Base-by-base conservation (phyloP, 1,140 invertebrate species). In the Drosophila kikkawai region DNA sequence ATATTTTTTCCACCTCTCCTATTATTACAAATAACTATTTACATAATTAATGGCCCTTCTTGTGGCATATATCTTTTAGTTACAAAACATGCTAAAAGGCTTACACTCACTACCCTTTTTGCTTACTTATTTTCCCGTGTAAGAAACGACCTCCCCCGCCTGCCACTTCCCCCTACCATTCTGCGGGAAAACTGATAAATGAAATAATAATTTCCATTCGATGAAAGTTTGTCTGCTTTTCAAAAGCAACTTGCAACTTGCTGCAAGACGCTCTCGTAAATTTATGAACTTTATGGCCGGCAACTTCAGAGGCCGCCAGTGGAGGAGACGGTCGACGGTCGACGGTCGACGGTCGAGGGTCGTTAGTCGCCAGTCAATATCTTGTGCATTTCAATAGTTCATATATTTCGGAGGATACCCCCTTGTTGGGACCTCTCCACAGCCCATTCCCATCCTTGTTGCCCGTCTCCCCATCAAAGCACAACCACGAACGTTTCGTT, bases 311-410 rank as follows among this genome's bases (percentile, higher is more conserved):
- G 61, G 51, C 74, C 71, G 59, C 70, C 70, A 59, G 47, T 65
- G 6, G 19, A 37, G 22, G 22, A 22, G 19, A 39, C 15, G 29
- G 37, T 32, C 48, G 44, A 37, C 26, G 65, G 22, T 57, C 53
- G 19, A 39, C 17, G 29, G 37, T 32, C 48, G 44, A 37, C 26
- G 65, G 22, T 58, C 53, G 68, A 45, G 34, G 41, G 73, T 76
- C 75, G 75, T 17, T 36, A 51, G 65, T 68, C 56, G 50, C 53
- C 69, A 85, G 70, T 86, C 82, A 75, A 86, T 86, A 80, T 67
- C 71, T 84, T 76, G 57, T 80, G 78, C 65, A 82, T 87, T 82
- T 83, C 76, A 80, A 83, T 83, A 75, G 78, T 80, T 80, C 78
- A 79, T 79, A 79, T 78, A 79, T 78, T 66, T 79, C 61, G 74